Conservation (phyloP, 35 echinoderm and acorn worm species). For the Chiridota heheva region DNA sequence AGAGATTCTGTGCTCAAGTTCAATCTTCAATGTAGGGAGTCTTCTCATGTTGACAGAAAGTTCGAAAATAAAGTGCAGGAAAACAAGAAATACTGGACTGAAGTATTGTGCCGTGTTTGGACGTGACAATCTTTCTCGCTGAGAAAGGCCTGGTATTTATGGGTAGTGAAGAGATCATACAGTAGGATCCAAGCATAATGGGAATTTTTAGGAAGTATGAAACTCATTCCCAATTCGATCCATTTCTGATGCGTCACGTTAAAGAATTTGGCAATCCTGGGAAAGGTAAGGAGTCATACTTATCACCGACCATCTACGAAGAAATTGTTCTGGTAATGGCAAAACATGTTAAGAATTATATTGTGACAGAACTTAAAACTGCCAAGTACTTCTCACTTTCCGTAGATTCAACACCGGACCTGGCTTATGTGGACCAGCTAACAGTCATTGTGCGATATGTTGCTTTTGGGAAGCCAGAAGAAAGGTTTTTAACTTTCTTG, state of each 20-base stretch:
- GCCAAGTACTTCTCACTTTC: constrained; percentile 23
- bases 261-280: constrained; percentile 4
- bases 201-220: constrained; percentile 19
- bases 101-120: constrained; percentile 34
- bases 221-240: constrained; percentile 20
- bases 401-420: constrained; percentile 24
- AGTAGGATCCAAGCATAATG: background rate
- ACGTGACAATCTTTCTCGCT: constrained; percentile 21
- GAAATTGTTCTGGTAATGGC: constrained; percentile 5
- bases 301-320: constrained; percentile 21
- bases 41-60: constrained; percentile 20
- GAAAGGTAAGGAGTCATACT: constrained; percentile 12
- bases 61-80: constrained; percentile 21
- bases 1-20: constrained; percentile 22
- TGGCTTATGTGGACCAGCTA: constrained; percentile 12
- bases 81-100: constrained; percentile 13
- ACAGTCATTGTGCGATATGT: constrained; percentile 34
- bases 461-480: background rate
- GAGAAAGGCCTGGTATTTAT: constrained; percentile 27
- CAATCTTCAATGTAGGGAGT: background rate
- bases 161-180: constrained; percentile 23
- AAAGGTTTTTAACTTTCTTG: constrained; percentile 13
- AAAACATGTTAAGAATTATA: background rate
- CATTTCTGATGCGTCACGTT: constrained; percentile 5
- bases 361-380: constrained; percentile 3